Percentiles rank a stretch among this genome's conserved stretches.
Evolutionary conservation across 2,797 vertebrate species (phyloP).

Genomic region (Peromyscus nudipes): DNA sequence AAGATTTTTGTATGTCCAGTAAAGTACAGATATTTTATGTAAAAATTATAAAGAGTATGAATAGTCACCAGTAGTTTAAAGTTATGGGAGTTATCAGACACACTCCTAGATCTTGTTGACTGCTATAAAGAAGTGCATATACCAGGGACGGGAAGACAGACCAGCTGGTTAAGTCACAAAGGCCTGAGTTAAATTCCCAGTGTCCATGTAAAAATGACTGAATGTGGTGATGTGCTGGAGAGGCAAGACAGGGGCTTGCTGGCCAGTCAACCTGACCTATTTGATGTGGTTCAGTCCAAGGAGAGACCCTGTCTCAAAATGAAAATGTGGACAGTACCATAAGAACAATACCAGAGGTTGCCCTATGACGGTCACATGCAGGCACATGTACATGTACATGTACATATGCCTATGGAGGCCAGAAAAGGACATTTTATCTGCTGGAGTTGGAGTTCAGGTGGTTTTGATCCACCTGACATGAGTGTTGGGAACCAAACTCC

Average conservation of each 20-base stretch:
- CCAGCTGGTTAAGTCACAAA: neutral
- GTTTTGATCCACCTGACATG: no score
- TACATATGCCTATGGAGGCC: neutral
- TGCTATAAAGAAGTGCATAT: conserved; percentile 12
- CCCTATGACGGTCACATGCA: neutral
- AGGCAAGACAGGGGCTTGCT: neutral
- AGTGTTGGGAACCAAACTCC: neutral
- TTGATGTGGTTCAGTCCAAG: neutral
- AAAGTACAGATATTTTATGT: conserved; percentile 31
- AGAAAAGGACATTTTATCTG: neutral
- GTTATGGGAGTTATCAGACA: neutral
- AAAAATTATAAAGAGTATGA: neutral
- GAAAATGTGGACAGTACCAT: neutral
- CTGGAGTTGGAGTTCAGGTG: neutral
- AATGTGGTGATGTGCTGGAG: neutral
- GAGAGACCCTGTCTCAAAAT: neutral
- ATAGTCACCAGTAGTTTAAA: neutral
- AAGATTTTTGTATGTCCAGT: neutral
- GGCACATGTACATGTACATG: no score
- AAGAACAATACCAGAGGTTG: neutral
- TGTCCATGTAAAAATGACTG: neutral
- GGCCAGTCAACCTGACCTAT: neutral
- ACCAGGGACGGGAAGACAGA: no score
- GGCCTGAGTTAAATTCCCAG: neutral
- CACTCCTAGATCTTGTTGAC: neutral